phyloP scores from a whole-genome alignment of 2,888 invertebrate genomes.

The Drosophila flavopinicola region DNA sequence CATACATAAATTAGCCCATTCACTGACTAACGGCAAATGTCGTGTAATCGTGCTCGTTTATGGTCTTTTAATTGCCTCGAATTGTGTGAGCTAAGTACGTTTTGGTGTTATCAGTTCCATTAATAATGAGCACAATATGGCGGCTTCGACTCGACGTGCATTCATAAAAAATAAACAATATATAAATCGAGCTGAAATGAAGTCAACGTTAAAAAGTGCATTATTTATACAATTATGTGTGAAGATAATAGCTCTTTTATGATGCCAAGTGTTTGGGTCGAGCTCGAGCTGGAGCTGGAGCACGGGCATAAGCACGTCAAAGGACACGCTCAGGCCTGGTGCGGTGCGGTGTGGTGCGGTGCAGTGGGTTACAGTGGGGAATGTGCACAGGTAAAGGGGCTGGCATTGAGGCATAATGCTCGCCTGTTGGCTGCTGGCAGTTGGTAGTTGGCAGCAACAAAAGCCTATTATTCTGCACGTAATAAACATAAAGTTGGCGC shows the following conservation, averaged over 20 bases:
- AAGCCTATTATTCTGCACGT: slow-evolving; percentile 78
- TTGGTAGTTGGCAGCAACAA: slow-evolving; percentile 61
- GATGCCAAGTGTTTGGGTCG: slow-evolving; percentile 23
- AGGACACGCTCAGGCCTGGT: not conserved
- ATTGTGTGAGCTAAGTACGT: slow-evolving; percentile 60
- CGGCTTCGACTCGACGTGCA: slow-evolving; percentile 25
- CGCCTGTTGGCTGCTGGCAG: slow-evolving; percentile 41
- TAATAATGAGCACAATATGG: slow-evolving; percentile 60
- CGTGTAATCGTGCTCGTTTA: slow-evolving; percentile 46
- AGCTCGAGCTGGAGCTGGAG: not conserved
- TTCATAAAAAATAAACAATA: slow-evolving; percentile 38
- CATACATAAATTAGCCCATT: slow-evolving; percentile 47
- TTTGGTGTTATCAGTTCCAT: slow-evolving; percentile 67
- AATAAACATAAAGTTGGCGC: slow-evolving; percentile 78
- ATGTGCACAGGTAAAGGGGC: slow-evolving; percentile 17
- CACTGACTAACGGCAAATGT: slow-evolving; percentile 19
- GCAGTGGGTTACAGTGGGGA: not conserved
- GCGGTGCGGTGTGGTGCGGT: slow-evolving; percentile 4
- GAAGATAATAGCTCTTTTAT: slow-evolving; percentile 67
- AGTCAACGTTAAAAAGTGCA: slow-evolving; percentile 67
- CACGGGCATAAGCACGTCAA: slow-evolving; percentile 2
- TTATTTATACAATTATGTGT: slow-evolving; percentile 70
- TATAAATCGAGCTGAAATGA: slow-evolving; percentile 47
- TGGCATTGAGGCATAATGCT: slow-evolving; percentile 21
- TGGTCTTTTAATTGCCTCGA: slow-evolving; percentile 61